phyloP scores from a whole-genome alignment of 2,888 invertebrate species.

The Agrochola lota region DNA sequence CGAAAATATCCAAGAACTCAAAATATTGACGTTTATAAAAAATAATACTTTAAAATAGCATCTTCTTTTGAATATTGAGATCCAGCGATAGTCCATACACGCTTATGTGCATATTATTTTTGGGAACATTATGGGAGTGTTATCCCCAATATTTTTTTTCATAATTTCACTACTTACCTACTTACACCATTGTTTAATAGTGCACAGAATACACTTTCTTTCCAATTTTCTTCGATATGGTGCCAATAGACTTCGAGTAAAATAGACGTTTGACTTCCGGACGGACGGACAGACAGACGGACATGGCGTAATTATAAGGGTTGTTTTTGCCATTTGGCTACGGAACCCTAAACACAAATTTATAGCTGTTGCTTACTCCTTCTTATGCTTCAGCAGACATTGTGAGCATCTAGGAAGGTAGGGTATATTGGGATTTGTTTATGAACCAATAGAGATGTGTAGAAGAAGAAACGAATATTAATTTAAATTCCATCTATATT shows the following conservation, averaged over 20 bases:
- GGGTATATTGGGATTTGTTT: neutral
- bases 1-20: too few species aligned
- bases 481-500: constrained; percentile 61
- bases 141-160: neutral
- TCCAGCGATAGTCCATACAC: too few species aligned
- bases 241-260: neutral
- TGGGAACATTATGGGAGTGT: neutral
- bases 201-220: neutral
- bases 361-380: neutral
- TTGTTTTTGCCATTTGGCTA: neutral
- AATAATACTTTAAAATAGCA: too few species aligned
- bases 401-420: neutral
- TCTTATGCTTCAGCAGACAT: neutral
- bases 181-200: neutral
- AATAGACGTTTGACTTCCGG: neutral
- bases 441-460: neutral
- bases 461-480: constrained; percentile 16
- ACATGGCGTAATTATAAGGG: neutral
- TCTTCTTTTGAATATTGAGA: too few species aligned
- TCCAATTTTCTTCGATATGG: neutral
- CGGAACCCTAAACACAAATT: neutral
- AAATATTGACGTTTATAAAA: too few species aligned
- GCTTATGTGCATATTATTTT: neutral
- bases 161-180: neutral
- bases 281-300: neutral